phyloP scores from a whole-genome alignment of 1,140 invertebrate species.

The Chionoecetes opilio region DNA sequence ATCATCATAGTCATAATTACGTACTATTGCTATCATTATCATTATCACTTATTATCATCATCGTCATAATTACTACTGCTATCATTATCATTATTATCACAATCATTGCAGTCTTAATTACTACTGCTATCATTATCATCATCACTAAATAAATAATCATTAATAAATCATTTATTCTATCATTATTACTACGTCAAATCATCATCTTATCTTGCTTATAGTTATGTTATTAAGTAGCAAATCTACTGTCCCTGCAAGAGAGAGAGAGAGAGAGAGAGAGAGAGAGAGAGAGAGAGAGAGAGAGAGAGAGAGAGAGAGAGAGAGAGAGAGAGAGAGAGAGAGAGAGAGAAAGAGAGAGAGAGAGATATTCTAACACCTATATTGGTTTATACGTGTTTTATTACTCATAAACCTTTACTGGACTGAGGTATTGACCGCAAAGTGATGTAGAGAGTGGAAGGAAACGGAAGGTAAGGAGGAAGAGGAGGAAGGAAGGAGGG shows the following conservation, averaged over 20 bases:
- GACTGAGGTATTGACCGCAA: not conserved
- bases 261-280: not conserved
- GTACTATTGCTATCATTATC: no score
- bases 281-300: constrained; percentile 27
- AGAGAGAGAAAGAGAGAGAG: constrained; percentile 1
- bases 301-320: constrained; percentile 27
- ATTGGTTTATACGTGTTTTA: not conserved
- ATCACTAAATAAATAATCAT: no score
- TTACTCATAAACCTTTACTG: not conserved
- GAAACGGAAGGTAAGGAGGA: not conserved
- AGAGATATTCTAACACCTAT: not conserved
- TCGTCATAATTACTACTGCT: not conserved
- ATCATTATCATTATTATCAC: not conserved
- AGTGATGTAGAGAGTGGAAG: not conserved
- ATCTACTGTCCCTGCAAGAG: not conserved
- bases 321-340: constrained; percentile 12
- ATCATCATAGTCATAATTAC: no score
- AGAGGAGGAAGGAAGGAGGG: not conserved
- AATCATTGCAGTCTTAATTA: not conserved
- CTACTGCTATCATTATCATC: no score
- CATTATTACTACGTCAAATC: no score
- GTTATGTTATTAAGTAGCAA: no score
- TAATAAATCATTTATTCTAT: no score
- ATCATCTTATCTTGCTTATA: no score
- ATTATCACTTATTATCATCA: not conserved